Evolutionary conservation across 2,797 vertebrate genomes (phyloP), one percentile per base, ranked within the genome.

Genomic region (Champsocephalus esox): DNA sequence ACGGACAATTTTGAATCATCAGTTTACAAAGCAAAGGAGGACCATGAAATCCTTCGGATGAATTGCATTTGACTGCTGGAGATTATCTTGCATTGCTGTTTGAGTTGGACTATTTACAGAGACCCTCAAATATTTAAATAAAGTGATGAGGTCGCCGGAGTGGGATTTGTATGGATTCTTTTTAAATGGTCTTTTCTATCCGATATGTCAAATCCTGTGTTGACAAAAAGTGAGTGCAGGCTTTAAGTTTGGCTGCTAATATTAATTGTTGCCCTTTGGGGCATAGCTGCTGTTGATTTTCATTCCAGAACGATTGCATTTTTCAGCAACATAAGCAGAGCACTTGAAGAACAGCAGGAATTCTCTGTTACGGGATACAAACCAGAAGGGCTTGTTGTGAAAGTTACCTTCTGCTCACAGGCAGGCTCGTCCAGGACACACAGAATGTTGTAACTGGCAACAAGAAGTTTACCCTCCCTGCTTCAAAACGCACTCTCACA

Each of bases 61-160:
- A 43, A 10, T 4, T 0, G 10, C 58, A 19, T 76, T 70, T 74
- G 61, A 68, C 45, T 66, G 55, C 67, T 49, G 16, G 58, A 66
- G 43, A 71, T 77, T 70, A 83, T 81, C 59, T 75, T 58, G 17
- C 69, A 65, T 64, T 32, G 11, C 66, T 81, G 77, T 61, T 80
- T 71, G 72, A 79, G 75, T 66, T 21, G 43, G 51, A 65, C 61
- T 63, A 66, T 87, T 77, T 74, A 71, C 83, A 64, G 66, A 85
- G 74, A 55, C 14, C 55, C 60, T 76, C 76, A 82, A 70, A 88
- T 89, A 87, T 89, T 87, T 73, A 71, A 80, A 87, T 70, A 84
- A 69, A 77, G 66, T 70, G 80, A 86, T 89, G 86, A 88, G 77
- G 66, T 75, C 56, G 60, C 59, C 1, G 10, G 24, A 51, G 57